Base-by-base conservation (phyloP, 2,888 invertebrate species). In the Yponomeuta malinellus region DNA sequence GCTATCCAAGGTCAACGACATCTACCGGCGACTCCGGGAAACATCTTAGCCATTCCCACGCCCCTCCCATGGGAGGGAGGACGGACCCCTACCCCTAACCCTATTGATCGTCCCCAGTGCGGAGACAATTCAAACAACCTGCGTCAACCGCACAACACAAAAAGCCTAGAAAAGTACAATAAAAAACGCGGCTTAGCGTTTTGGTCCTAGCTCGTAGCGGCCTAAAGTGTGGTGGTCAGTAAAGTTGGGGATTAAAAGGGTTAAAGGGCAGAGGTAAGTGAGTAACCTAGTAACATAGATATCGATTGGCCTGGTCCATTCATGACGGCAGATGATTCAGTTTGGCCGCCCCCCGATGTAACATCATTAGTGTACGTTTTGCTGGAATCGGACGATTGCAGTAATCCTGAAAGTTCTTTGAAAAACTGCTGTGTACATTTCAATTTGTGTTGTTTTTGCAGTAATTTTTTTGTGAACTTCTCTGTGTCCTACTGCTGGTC, bases 81-180 rank as follows among this genome's bases (percentile, higher is more conserved):
- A 15, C 12, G 52, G 15, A 59, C 52, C 12, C 52, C 52, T 59
- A 59, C 52, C 52, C 65, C 48, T 80, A 80, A 80, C 79, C 80
- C 83, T 91, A 91, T 90, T 88, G 90, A 91, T 90, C 86, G 78
- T 74, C 76, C 74, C 73, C 77, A 76, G 75, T 70, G 76, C 80
- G 78, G 83, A 81, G 82, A 78, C 79, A 67, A 71, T 70, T 71
- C 77, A 78, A 79, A 85, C 83, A 87, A 86, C 85, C 84, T 84
- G 87, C 86, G 85, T 83, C 81, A 85, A 81, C 86, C 81, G 79
- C 52, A 63, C 37, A 10, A 63, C 63, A 37, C 15, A 48, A 63
- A 70, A 63, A 63, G 63, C 63, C 63, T 70, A 82, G 78, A 79
- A 81, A 80, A 85, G 76, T 83, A 83, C 82, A 81, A 84, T 80